A percentile compares a stretch with the other conserved stretches of the same genome.
Conservation (phyloP, 2,888 invertebrate species). For the Eilema depressum region DNA sequence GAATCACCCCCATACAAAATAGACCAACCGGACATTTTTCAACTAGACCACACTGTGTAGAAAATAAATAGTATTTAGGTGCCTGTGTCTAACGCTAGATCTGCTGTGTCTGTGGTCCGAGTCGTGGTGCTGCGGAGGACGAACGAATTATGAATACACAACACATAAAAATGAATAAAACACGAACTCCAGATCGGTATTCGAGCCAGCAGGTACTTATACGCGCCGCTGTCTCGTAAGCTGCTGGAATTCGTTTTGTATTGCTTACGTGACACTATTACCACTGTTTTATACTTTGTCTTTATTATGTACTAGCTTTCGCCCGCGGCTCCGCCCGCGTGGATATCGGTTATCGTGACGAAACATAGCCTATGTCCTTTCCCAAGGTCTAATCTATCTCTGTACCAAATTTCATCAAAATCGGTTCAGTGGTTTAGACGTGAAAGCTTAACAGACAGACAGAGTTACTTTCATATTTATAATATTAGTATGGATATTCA, state of each 20-base stretch:
- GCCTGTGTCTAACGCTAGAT: neutral
- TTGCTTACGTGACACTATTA: neutral
- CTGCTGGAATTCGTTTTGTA: neutral
- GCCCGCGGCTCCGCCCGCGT: no score
- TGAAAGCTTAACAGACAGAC: no score
- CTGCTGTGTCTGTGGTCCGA: neutral
- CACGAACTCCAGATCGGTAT: neutral
- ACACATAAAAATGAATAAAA: slow-evolving; percentile 3
- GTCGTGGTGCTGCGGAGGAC: neutral
- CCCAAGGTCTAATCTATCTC: no score
- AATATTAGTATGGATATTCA: no score
- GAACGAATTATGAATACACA: neutral
- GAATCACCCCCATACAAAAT: no score
- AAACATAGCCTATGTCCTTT: no score
- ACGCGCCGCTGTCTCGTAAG: neutral
- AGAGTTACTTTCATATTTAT: no score
- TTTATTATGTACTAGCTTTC: neutral
- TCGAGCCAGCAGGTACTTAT: neutral
- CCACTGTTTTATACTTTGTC: neutral
- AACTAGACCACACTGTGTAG: neutral
- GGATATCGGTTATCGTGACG: no score
- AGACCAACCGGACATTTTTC: neutral
- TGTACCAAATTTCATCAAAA: no score
- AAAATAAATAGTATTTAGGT: neutral
- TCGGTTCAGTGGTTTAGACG: no score